These are phyloP conservation scores for Pterobdella sp. DNA, from an alignment of 2,888 invertebrate species.

Conservation along the genomic window DNA sequence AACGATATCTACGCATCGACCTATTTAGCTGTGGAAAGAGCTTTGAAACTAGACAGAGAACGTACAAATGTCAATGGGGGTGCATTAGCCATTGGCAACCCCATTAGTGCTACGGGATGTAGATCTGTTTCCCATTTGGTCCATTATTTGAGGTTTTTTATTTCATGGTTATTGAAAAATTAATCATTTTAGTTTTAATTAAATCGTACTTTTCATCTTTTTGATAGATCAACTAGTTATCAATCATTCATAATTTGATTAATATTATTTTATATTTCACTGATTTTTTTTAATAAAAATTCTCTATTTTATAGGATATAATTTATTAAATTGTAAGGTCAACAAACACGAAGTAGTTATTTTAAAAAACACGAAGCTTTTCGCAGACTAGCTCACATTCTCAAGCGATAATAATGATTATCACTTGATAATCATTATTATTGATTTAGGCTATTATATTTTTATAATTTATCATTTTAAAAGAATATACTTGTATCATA, in stretches of 20 bases:
- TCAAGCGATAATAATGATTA: no score
- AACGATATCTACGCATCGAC: constrained; percentile 98
- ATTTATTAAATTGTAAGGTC: background rate
- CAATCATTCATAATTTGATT: constrained; percentile 8
- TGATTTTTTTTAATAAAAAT: background rate
- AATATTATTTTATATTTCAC: background rate
- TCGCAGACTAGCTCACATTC: no score
- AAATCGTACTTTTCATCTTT: no score
- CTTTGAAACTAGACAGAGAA: constrained; percentile 72
- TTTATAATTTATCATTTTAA: background rate
- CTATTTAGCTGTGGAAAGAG: constrained; percentile 81
- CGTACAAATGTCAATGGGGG: constrained; percentile 91
- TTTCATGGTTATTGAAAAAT: no score
- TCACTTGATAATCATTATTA: background rate
- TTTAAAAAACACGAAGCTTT: no score
- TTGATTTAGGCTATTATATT: background rate
- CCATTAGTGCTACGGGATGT: constrained; percentile 85
- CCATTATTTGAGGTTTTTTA: constrained; percentile 80
- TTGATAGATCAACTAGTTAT: no score
- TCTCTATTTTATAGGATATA: background rate
- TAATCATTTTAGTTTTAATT: no score
- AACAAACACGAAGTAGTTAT: no score
- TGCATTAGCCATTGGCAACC: constrained; percentile 93
- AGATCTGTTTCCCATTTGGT: constrained; percentile 83
- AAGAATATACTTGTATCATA: background rate